Evolutionary conservation across 2,888 invertebrate genomes (phyloP).

Genomic region (Pheosia gnoma): DNA sequence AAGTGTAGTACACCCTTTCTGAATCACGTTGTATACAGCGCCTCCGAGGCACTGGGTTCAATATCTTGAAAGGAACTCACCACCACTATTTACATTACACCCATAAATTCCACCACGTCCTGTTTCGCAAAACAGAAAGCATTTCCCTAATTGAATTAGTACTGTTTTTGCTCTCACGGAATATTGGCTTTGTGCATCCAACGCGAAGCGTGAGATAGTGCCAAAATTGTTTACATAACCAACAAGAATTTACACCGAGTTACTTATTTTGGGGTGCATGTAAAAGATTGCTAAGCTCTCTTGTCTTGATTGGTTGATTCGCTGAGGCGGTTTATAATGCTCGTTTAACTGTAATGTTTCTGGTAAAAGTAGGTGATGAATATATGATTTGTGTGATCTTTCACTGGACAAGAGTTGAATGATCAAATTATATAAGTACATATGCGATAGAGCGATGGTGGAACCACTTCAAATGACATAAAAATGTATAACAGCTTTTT

Average conservation of each 20-base stretch:
- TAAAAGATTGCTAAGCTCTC: conserved; percentile 34
- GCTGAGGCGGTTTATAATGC: neutral
- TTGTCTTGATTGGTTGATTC: neutral
- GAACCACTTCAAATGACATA: neutral
- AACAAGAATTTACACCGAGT: conserved; percentile 50
- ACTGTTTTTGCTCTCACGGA: conserved; percentile 75
- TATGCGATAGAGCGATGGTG: neutral
- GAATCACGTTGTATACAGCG: neutral
- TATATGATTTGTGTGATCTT: too few relatives aligned
- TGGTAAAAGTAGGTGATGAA: too few relatives aligned
- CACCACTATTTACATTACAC: conserved; percentile 62
- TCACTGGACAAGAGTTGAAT: neutral
- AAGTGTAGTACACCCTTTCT: too few relatives aligned
- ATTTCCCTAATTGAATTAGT: conserved; percentile 80
- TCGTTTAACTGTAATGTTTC: neutral
- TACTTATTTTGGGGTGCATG: conserved; percentile 53
- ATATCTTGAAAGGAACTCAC: conserved; percentile 67
- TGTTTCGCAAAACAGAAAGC: conserved; percentile 65
- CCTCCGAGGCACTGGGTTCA: conserved; percentile 38
- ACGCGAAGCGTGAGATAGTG: conserved; percentile 72
- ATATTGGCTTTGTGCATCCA: conserved; percentile 76
- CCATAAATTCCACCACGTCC: conserved; percentile 67
- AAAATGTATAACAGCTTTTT: neutral
- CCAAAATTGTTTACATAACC: conserved; percentile 59
- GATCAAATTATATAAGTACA: neutral